Evolutionary conservation across 2,888 invertebrate genomes (phyloP), one percentile per base, ranked within the genome.

Genomic region (Lapara coniferarum): DNA sequence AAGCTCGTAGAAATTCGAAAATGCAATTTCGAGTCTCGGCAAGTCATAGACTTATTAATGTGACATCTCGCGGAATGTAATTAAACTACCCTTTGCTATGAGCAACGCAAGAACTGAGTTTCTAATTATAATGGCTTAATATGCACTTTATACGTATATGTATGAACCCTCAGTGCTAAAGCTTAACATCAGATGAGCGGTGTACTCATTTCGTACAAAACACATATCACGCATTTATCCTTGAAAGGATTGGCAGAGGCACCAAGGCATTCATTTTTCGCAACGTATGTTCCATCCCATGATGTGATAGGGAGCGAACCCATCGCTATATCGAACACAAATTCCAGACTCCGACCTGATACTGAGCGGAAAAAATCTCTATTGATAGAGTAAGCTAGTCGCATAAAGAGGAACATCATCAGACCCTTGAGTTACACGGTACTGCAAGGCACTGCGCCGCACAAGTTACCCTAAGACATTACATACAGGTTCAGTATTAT

Each of bases 1-100:
- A 19, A 55, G 4, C 16, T 19, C 10, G 10, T 55, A 19, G 19
- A 19, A 63, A 63, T 49, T 19, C 12, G 16, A 19, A 63, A 13
- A 46, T 44, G 16, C 37, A n/a, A 59, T 44, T 46, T 63, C 4
- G 19, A 19, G 13, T 63, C 63, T 46, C 63, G 19, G 13, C 46
- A 49, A 2, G 12, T 53, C 16, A 53, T 46, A 19, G 19, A 16
- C 49, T 63, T 7, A 46, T 30, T 49, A 46, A 12, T 49, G 63
- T 19, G 63, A 63, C 63, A 63, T 63, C 46, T 63, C 49, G 13
- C 46, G 63, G 63, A 12, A 46, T 13, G 63, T 19, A 63, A 63
- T 63, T 63, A 59, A 16, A 63, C 63, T 13, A 19, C 46, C 19
- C 19, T 63, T 63, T 49, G 19, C 63, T 63, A 19, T 49, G 49